Conservation (phyloP, 2,113 vertebrate genomes). For the Cavia porcellus region DNA sequence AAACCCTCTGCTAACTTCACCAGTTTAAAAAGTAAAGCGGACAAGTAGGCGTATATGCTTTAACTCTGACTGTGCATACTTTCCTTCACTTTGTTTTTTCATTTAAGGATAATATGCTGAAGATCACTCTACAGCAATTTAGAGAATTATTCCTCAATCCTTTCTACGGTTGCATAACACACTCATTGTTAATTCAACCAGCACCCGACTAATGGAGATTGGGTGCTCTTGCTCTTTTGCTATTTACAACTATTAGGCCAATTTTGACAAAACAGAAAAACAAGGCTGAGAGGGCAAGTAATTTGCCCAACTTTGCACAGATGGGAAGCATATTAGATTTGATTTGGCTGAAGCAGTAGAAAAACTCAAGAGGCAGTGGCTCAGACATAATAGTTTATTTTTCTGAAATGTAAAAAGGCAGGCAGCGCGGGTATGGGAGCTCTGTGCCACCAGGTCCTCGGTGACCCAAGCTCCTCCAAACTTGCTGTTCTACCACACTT, state of each 20-base stretch:
- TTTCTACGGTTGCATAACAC: background rate
- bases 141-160: background rate
- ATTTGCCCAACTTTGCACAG: background rate
- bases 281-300: background rate
- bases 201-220: background rate
- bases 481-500: background rate
- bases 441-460: background rate
- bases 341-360: background rate
- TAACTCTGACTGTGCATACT: background rate
- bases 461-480: background rate
- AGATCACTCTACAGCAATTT: background rate
- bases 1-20: background rate
- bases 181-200: background rate
- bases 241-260: background rate
- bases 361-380: background rate
- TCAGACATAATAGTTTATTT: background rate
- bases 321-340: background rate
- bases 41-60: background rate
- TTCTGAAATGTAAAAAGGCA: background rate
- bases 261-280: slow-evolving; percentile 36
- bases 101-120: background rate
- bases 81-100: slow-evolving; percentile 1
- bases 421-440: background rate
- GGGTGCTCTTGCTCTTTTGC: background rate
- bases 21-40: background rate